Evolutionary conservation across 2,797 vertebrate genomes (phyloP).

Genomic region (Pangasius mekongensis): DNA sequence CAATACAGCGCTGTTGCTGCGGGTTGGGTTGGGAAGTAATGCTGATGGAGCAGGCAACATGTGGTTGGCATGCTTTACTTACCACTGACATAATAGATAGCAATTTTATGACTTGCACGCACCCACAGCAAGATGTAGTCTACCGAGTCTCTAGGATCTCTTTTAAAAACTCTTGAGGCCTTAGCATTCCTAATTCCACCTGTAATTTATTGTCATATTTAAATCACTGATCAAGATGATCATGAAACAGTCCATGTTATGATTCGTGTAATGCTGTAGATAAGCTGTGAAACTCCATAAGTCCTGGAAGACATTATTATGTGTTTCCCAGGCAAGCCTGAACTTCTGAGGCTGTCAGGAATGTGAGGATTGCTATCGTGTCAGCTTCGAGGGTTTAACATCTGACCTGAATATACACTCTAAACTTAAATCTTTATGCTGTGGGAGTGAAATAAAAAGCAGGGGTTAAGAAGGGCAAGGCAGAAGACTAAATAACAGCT

Average conservation of each 20-base stretch:
- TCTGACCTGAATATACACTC: constrained; percentile 45
- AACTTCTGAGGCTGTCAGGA: constrained; percentile 43
- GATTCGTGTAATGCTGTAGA: not conserved
- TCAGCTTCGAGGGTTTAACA: constrained; percentile 39
- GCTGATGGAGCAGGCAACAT: constrained; percentile 27
- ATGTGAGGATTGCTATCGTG: constrained; percentile 38
- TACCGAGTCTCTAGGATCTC: not conserved
- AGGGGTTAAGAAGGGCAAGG: not conserved
- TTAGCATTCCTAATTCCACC: not conserved
- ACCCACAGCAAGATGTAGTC: constrained; percentile 9
- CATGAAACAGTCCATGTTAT: not conserved
- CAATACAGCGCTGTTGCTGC: constrained; percentile 17
- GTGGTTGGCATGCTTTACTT: constrained; percentile 38
- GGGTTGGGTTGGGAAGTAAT: constrained; percentile 19
- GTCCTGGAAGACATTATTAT: constrained; percentile 1
- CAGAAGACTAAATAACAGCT: constrained; percentile 20
- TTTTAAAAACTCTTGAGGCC: not conserved
- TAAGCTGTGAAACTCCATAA: not conserved
- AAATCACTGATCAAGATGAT: not conserved
- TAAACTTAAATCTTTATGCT: constrained; percentile 10
- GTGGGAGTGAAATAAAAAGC: constrained; percentile 4
- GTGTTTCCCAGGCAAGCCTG: constrained; percentile 37
- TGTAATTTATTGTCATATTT: not conserved
- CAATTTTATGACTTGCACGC: constrained; percentile 17
- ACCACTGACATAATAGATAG: constrained; percentile 37